Base-by-base conservation (phyloP, 92 coral and sea anemone species). In the Pocillopora meandrina region DNA sequence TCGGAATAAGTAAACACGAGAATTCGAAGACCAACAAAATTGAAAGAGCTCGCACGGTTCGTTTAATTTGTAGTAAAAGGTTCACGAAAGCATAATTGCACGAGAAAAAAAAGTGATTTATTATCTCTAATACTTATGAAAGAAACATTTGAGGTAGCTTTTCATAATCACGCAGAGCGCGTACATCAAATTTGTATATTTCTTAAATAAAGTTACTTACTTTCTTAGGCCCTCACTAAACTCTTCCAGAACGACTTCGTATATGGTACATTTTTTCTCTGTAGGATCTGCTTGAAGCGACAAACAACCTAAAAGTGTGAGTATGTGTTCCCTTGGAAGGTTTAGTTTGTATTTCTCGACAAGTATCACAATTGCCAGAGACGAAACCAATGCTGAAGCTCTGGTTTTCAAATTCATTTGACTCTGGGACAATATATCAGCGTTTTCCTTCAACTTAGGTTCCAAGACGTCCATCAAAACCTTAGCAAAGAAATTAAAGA, bases 401-500 rank as follows among this genome's bases (percentile, higher is more conserved):
- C 68, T 78, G 12, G 60, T 20, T 0, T 73, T 19, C 21, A 84
- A 83, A 15, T 82, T 71, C 23, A 71, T 73, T 18, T 56, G 56
- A 20, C 83, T 59, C 12, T 88, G 61, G 8, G 78, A 64, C 75
- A 87, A 61, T 59, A 84, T 69, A 0, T 61, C n/a, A 69, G 81
- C 62, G 74, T 90, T 92, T 34, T 21, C 47, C 0, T 71, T 52
- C 61, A 92, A 56, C 78, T 90, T 92, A n/a, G 93, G 90, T 79
- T 62, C 85, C 76, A 92, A 80, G 78, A 84, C 71, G 52, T 87
- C 82, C 61, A 31, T 36, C 21, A 92, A 81, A 42, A 86, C 80
- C 95, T 92, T 42, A 42, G 64, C 55, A 84, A 85, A 75, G 7
- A 9, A 21, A 36, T 73, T n/a, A 34, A 26, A 63, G 18, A 3